Base-by-base conservation (phyloP, 2,113 vertebrate species). In the Scomber colias region DNA sequence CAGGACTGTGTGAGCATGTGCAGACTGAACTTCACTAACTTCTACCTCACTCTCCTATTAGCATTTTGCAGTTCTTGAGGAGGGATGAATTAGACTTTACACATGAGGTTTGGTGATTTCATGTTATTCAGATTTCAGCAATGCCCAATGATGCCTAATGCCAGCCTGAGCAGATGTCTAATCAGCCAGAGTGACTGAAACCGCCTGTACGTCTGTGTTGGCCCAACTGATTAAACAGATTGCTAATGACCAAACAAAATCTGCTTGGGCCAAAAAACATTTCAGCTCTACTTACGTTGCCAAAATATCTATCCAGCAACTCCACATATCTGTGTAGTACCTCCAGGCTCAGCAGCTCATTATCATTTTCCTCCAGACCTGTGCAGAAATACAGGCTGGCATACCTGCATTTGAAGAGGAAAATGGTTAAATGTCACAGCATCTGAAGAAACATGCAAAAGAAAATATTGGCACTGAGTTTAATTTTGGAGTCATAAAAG, bases 341-440 rank as follows among this genome's bases (percentile, higher is more conserved):
- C 75, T 99, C 97, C 30, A 99, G 95, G 0, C 94, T 93, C 91
- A 99, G 93, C 67, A 99, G 96, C 87, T 99, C 97, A 24, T 99
- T 99, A 71, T 99, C 97, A 56, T 95, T 93, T 55, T 94, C 92
- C 71, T 98, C 97, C 91, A 97, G 83, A 73, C 96, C 97, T 80
- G 94, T 91, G 74, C 97, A 98, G 94, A 99, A 98, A 87, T 97
- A 99, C 81, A 99, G 91, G 81, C 97, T 99, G 84, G 97, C 97
- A 57, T 98, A 99, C 91, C 97, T 99, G 86, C 13, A 65, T 9
- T 0, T 3, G 8, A 61, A 74, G 73, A 64, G 11, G 40, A 30
- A 0, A 49, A 60, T 71, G 19, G 19, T 54, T 30, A 21, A 2
- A 14, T 49, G 30, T 30, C 13, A n/a, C 7, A 11, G 2, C 7